Evolutionary conservation across 1,140 invertebrate species (phyloP).

Genomic region (Diuraphis noxia): DNA sequence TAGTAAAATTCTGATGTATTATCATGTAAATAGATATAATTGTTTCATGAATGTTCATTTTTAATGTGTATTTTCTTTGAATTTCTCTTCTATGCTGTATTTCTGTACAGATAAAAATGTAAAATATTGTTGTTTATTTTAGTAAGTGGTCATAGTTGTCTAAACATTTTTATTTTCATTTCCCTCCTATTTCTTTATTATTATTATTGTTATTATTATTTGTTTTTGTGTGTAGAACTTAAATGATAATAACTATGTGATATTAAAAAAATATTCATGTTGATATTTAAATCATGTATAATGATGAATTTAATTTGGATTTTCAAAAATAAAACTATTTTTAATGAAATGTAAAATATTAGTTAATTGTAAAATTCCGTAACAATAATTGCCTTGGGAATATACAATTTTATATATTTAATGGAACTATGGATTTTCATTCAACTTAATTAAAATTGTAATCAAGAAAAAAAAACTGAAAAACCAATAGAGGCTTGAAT

Average conservation of each 20-base stretch:
- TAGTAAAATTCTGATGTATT: constrained; percentile 16
- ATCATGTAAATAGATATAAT: constrained; percentile 32
- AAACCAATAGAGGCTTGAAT: neutral
- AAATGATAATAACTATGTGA: constrained; percentile 42
- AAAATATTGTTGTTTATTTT: constrained; percentile 47
- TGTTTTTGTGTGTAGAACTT: constrained; percentile 18
- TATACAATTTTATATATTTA: neutral
- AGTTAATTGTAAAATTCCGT: neutral
- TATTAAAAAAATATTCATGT: constrained; percentile 45
- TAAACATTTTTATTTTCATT: constrained; percentile 24
- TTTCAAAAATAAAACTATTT: constrained; percentile 29
- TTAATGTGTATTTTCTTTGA: constrained; percentile 19
- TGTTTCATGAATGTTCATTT: neutral
- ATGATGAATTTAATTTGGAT: constrained; percentile 8
- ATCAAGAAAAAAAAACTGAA: neutral
- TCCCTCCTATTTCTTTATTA: neutral
- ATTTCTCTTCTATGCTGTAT: neutral
- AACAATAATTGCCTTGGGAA: neutral
- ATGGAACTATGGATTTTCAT: neutral
- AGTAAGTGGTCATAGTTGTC: neutral
- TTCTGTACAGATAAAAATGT: constrained; percentile 26
- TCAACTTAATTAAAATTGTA: neutral
- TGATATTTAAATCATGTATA: constrained; percentile 23
- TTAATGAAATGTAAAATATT: neutral
- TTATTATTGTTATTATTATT: constrained; percentile 25